Base-by-base conservation (phyloP, 2,888 invertebrate genomes). In the Hololepta plana region DNA sequence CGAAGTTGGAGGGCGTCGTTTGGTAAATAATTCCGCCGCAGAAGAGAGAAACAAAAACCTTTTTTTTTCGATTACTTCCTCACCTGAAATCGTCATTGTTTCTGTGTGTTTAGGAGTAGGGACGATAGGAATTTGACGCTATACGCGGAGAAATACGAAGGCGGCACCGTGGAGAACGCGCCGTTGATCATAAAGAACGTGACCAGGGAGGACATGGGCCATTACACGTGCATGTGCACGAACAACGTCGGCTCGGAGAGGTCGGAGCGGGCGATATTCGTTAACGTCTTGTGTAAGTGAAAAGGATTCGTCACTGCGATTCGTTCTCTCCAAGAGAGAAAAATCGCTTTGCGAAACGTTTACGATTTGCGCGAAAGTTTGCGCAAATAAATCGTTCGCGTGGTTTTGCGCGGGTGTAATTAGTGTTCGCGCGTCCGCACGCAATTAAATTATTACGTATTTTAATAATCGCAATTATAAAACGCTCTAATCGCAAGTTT, bases 271-370 rank as follows among this genome's bases (percentile, higher is more conserved):
- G 64, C 59, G 39, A 72, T 82, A 29, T 66, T 69, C 40, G 71
- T 90, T 27, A 75, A 81, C 47, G 79, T 88, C 5, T 63, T 75
- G 33, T 85, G 88, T 88, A 60, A 73, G 81, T 16, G 12, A 21
- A 4, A 10, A n/a, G n/a, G n/a, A n/a, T n/a, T n/a, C n/a, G n/a
- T n/a, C n/a, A n/a, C n/a, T n/a, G n/a, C n/a, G n/a, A n/a, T n/a
- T n/a, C n/a, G n/a, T n/a, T n/a, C n/a, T n/a, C n/a, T n/a, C n/a
- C n/a, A n/a, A n/a, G n/a, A n/a, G n/a, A n/a, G n/a, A n/a, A n/a
- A n/a, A n/a, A n/a, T n/a, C n/a, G n/a, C n/a, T n/a, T n/a, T n/a
- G n/a, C n/a, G n/a, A n/a, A n/a, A n/a, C n/a, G n/a, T n/a, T n/a
- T n/a, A n/a, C n/a, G n/a, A n/a, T n/a, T n/a, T n/a, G n/a, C n/a